Conservation (phyloP, 2,113 vertebrate genomes). For the Podarcis raffonei region DNA sequence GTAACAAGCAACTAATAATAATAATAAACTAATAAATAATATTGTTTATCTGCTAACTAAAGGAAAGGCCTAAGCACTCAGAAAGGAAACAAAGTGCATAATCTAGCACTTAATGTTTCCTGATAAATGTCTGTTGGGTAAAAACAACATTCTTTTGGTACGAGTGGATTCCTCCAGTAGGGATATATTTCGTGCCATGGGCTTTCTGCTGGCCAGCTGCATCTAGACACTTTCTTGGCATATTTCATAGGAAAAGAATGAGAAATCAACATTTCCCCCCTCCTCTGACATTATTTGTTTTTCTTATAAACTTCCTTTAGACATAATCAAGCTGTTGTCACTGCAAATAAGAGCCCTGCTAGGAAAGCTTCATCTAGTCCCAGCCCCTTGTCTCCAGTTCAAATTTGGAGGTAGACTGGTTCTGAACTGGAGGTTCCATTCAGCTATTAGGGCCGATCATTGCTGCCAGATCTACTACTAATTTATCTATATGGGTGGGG, state of each 20-base stretch:
- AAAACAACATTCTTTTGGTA: not conserved
- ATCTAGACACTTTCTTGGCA: constrained; percentile 16
- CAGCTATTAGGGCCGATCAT: not conserved
- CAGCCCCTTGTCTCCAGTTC: not conserved
- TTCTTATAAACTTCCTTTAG: not conserved
- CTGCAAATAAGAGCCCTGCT: not conserved
- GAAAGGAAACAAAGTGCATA: not conserved
- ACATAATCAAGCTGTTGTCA: not conserved
- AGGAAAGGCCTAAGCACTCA: not conserved
- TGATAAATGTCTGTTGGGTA: not conserved
- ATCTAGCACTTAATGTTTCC: not conserved
- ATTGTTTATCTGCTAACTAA: not conserved
- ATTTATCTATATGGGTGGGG: not conserved
- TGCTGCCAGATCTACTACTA: not conserved
- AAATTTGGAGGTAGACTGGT: not conserved
- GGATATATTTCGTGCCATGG: not conserved
- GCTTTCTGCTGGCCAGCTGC: not conserved
- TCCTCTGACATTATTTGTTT: not conserved
- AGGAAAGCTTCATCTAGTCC: not conserved
- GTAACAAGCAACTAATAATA: too few relatives aligned
- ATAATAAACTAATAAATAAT: too few relatives aligned
- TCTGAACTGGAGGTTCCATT: not conserved
- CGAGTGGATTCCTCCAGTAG: not conserved
- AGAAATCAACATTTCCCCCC: not conserved
- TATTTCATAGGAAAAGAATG: not conserved